Base-by-base conservation (phyloP, 2,797 vertebrate species). In the Onychomys torridus region DNA sequence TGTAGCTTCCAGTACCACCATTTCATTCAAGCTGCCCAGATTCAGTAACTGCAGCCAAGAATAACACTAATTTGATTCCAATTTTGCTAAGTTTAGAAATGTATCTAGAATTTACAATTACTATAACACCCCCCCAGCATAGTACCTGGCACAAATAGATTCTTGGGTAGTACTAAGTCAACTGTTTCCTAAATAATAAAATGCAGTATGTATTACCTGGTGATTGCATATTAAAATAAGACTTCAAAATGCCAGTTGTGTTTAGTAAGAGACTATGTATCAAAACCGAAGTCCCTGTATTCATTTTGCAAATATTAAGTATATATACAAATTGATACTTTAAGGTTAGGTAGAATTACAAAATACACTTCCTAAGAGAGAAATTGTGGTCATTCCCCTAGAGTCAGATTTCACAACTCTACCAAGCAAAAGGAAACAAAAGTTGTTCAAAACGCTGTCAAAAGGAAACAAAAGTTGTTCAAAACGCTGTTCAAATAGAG, bases 141-240 rank as follows among this genome's bases (percentile, higher is more conserved):
- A 91, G 46, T 84, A 67, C 1, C 43, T 82, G 7, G 29, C 14
- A 90, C 40, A 83, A 82, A 32, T 46, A 93, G 23, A 55, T 87
- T 57, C n/a, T 95, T 55, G 90, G 32, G 61, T 90, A 96, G 84
- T 94, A 76, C 10, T 84, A 87, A 90, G 14, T 86, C 90, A 43
- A 96, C 85, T 67, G 85, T 49, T 90, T 78, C 29, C 81, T 52
- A 75, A 96, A 94, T 89, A 96, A 77, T 91, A 89, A 94, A 93
- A 52, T 69, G n/a, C 29, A 32, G 2, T 89, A 69, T 88, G n/a
- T 4, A 88, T 78, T 32, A 78, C 2, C 83, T 27, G 82, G 55
- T 83, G 88, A 61, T 65, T 91, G 71, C 34, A 65, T 46, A 85
- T 82, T 85, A 71, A 75, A 96, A 90, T 82, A 78, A 82, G 14